phyloP scores from a whole-genome alignment of 2,113 vertebrate species.

The Mystacornis crossleyi region DNA sequence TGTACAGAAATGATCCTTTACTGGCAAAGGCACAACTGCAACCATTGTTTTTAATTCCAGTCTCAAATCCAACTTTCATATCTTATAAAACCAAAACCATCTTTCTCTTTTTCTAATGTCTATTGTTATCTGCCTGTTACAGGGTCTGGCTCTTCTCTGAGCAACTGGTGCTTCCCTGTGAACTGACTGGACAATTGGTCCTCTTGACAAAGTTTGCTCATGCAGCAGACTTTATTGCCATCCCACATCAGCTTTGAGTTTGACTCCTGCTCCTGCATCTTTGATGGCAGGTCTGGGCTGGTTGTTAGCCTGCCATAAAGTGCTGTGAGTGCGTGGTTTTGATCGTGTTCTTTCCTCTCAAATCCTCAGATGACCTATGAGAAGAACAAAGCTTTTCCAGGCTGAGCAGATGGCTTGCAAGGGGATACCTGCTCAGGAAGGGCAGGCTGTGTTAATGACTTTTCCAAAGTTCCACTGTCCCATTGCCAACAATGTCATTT shows the following conservation, averaged over 20 bases:
- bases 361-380: background rate
- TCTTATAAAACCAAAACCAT: background rate
- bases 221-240: background rate
- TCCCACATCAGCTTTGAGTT: background rate
- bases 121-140: background rate
- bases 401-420: constrained; percentile 28
- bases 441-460: constrained; percentile 30
- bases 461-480: background rate
- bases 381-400: constrained; percentile 21
- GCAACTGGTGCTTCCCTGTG: background rate
- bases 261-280: background rate
- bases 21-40: background rate
- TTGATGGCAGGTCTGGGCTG: background rate
- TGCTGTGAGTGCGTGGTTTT: background rate
- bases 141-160: background rate
- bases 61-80: background rate
- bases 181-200: background rate
- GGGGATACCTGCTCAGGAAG: constrained; percentile 12
- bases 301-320: background rate
- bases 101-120: background rate
- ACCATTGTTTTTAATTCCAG: background rate
- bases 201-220: background rate
- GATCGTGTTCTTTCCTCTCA: background rate
- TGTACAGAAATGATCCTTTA: background rate
- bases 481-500: background rate